phyloP scores from a whole-genome alignment of 2,888 invertebrate species.

The Drosophila flavopinicola region DNA sequence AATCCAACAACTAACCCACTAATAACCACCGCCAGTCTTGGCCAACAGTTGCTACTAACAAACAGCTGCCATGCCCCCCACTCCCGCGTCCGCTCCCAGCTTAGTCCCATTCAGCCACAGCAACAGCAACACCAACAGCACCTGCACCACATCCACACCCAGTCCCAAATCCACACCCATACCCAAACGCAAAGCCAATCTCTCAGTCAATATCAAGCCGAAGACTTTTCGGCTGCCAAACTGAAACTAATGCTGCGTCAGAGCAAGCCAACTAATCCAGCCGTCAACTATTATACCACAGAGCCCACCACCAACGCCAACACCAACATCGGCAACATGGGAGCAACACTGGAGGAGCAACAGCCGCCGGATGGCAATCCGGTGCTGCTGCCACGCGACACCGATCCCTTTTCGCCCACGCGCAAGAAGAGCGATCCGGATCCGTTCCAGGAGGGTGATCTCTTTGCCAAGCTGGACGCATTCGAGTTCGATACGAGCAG shows the following conservation, averaged over 20 bases:
- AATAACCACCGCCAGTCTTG: slow-evolving; percentile 63
- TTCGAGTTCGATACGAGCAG: slow-evolving; percentile 83
- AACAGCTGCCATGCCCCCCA: slow-evolving; percentile 27
- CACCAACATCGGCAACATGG: no score
- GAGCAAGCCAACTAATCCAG: slow-evolving; percentile 69
- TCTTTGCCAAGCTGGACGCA: slow-evolving; percentile 84
- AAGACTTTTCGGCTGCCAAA: slow-evolving; percentile 67
- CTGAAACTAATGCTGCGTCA: slow-evolving; percentile 67
- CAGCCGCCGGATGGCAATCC: slow-evolving; percentile 76
- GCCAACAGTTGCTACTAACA: slow-evolving; percentile 42
- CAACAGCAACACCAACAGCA: slow-evolving; percentile 7
- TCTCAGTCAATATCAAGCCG: slow-evolving; percentile 33
- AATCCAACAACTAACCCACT: slow-evolving; percentile 59
- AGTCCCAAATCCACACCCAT: slow-evolving; percentile 11
- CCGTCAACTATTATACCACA: slow-evolving; percentile 79
- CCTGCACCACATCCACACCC: slow-evolving; percentile 21
- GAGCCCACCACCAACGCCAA: slow-evolving; percentile 49
- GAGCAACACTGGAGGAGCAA: slow-evolving; percentile 58
- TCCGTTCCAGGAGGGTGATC: slow-evolving; percentile 88
- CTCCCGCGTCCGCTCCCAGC: slow-evolving; percentile 37
- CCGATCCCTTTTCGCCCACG: slow-evolving; percentile 84
- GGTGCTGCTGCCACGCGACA: slow-evolving; percentile 84
- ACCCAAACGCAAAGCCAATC: slow-evolving; percentile 23
- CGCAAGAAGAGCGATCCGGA: slow-evolving; percentile 88
- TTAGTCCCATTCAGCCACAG: slow-evolving; percentile 33